Evolutionary conservation across 2,888 invertebrate species (phyloP).

Genomic region (Netelia melanura): DNA sequence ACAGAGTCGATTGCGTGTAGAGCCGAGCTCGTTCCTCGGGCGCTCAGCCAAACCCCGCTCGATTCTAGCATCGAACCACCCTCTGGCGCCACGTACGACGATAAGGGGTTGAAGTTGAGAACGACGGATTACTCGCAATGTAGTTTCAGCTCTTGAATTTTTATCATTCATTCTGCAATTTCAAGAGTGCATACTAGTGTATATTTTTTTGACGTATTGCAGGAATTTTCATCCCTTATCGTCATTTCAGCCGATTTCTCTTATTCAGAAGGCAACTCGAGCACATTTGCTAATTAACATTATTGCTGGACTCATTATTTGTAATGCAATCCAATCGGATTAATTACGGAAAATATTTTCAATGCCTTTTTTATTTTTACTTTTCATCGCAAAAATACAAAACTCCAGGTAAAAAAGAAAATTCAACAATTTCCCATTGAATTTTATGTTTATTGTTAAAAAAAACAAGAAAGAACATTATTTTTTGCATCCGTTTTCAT

Average conservation of each 20-base stretch:
- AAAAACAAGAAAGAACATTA: no score
- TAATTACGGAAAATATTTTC: no score
- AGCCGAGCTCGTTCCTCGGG: slow-evolving; percentile 30
- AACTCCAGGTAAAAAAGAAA: no score
- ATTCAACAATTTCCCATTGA: no score
- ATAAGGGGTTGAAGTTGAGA: slow-evolving; percentile 7
- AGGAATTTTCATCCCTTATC: background rate
- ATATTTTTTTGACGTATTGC: background rate
- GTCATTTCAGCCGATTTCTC: background rate
- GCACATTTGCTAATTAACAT: no score
- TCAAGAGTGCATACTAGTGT: background rate
- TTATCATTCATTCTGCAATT: slow-evolving; percentile 38
- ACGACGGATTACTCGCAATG: slow-evolving; percentile 24
- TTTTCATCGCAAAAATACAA: no score
- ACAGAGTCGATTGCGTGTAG: slow-evolving; percentile 27
- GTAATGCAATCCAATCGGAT: no score
- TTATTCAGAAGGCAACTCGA: no score
- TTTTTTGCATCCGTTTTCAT: no score
- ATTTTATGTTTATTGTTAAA: no score
- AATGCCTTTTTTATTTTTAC: no score
- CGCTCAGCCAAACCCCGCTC: slow-evolving; percentile 56
- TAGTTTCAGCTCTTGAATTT: slow-evolving; percentile 40
- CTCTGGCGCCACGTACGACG: background rate
- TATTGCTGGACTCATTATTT: no score
- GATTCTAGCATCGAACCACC: slow-evolving; percentile 20